These are phyloP conservation scores for Troilus luridus DNA, from an alignment of 2,888 invertebrate species.

Conservation along the genomic window DNA sequence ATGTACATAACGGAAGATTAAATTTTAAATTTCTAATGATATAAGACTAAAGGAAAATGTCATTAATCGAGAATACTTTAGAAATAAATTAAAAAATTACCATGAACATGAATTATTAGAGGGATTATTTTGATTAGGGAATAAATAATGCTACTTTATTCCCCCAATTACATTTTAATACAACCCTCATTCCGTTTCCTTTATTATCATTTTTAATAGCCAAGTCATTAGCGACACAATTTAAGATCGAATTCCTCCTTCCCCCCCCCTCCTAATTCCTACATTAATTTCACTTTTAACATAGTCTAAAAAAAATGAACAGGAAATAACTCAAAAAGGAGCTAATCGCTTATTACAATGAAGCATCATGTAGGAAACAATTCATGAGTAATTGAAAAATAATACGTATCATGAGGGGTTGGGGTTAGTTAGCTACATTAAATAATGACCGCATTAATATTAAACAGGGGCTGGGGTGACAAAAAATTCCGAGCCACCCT, in stretches of 20 bases:
- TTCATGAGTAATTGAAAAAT: constrained; percentile 46
- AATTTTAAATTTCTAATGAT: not conserved
- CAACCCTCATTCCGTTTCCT: no score
- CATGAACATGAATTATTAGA: not conserved
- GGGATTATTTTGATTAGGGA: not conserved
- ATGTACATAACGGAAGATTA: no score
- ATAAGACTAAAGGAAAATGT: no score
- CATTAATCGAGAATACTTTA: not conserved
- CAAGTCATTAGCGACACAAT: not conserved
- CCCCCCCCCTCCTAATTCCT: not conserved
- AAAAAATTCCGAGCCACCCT: constrained; percentile 46
- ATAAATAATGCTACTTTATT: not conserved
- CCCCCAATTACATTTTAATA: no score
- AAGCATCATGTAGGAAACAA: constrained; percentile 3
- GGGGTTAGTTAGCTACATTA: constrained; percentile 52
- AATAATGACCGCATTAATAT: constrained; percentile 54
- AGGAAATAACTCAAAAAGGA: not conserved
- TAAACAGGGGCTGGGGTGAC: constrained; percentile 42
- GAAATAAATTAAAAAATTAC: not conserved
- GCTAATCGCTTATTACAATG: not conserved
- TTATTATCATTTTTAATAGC: not conserved
- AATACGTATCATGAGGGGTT: constrained; percentile 1
- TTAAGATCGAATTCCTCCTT: not conserved
- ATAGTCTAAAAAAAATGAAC: not conserved
- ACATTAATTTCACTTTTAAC: not conserved